Percentiles rank a stretch among this genome's conserved stretches.
These are phyloP conservation scores for Portunus trituberculatus DNA, from an alignment of 1,140 invertebrate species.

Conservation along the genomic window DNA sequence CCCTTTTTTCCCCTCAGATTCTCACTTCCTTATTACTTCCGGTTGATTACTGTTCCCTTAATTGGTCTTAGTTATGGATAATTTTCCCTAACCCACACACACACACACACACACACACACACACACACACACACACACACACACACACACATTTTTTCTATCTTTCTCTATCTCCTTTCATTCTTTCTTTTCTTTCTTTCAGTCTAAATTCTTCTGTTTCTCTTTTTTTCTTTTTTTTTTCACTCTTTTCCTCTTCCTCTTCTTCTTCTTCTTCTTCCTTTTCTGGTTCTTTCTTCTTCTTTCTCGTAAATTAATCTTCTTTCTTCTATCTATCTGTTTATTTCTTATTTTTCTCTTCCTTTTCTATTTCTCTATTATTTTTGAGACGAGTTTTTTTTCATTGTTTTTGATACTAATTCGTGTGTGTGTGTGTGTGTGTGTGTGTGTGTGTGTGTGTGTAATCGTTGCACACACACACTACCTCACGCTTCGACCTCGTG, in stretches of 20 bases:
- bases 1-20: too few species aligned
- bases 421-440: conserved; percentile 20
- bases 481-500: background rate
- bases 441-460: conserved; percentile 20
- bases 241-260: background rate
- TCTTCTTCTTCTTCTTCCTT: background rate
- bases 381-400: background rate
- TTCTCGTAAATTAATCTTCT: background rate
- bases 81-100: too few species aligned
- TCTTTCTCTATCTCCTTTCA: background rate
- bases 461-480: background rate
- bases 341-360: too few species aligned
- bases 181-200: background rate
- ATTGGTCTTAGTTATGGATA: too few species aligned
- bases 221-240: background rate
- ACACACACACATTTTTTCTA: background rate
- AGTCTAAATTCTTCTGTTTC: background rate
- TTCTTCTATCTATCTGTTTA: too few species aligned
- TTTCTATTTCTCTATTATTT: too few species aligned
- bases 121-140: background rate
- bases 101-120: too few species aligned
- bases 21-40: too few species aligned
- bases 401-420: background rate
- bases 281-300: background rate
- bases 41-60: too few species aligned